Evolutionary conservation across 2,797 vertebrate genomes (phyloP), one percentile per base, ranked within the genome.

Genomic region (Muraenolepis orangiensis): DNA sequence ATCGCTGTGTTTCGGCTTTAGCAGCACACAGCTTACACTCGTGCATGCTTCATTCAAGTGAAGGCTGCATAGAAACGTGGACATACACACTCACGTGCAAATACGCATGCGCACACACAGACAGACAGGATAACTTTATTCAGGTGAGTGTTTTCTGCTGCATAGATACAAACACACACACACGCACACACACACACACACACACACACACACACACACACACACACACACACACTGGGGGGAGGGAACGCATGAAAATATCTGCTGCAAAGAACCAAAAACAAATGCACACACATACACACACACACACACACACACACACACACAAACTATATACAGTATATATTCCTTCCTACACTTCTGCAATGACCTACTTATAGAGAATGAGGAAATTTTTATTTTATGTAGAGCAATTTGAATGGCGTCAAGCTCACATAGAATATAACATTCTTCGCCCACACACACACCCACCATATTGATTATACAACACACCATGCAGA

Each of bases 361-460:
- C 32, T 69, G 68, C 68, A n/a, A 20, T 70, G 69, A 70, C 69
- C 69, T 38, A 70, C 69, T 70, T 70, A 14, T 38, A 1, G 34
- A 70, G 23, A 30, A 66, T 16, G 64, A 13, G 28, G 32, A 38
- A 70, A 36, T 36, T 14, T 34, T 38, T 36, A 70, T 38, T 36
- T 20, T 8, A 86, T 61, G 72, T 82, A 1, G 16, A 82, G 71
- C 74, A 61, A 71, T 79, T 87, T 83, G 36, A 76, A 71, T 28
- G 69, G 69, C 69, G 81, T 72, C 57, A 71, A 76, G 77, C 80
- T 78, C 66, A 71, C 78, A 81, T 72, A 83, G 26, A 79, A 64
- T 80, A 66, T 72, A 86, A 86, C 82, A 79, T 82, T 80, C 86
- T 85, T 76, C 71, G 81, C 51, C 85, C 86, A 86, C 85, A 88